A percentile compares a stretch with the other conserved stretches of the same genome.
Evolutionary conservation across 2,888 invertebrate genomes (phyloP).

Genomic region (Phortica okadai): DNA sequence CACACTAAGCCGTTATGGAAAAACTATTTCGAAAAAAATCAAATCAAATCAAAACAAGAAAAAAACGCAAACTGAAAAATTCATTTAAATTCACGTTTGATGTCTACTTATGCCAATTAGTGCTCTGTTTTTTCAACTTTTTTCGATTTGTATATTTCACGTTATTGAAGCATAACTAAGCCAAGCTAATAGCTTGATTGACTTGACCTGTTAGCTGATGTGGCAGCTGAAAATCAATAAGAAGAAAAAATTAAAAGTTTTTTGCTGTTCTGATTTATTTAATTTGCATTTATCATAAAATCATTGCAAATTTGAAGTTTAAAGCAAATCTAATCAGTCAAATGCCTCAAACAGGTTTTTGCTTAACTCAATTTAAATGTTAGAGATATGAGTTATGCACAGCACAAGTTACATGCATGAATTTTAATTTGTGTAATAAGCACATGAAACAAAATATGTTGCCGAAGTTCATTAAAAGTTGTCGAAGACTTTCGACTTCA

Average conservation of each 20-base stretch:
- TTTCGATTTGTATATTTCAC: not conserved
- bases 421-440: too few species aligned
- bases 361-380: too few species aligned
- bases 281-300: too few species aligned
- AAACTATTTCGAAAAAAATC: not conserved
- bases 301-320: too few species aligned
- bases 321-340: too few species aligned
- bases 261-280: too few species aligned
- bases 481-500: too few species aligned
- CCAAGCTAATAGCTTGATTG: constrained; percentile 18
- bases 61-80: not conserved
- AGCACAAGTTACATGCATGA: too few species aligned
- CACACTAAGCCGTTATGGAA: not conserved
- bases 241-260: not conserved
- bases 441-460: too few species aligned
- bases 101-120: constrained; percentile 4
- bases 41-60: not conserved
- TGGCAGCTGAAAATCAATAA: not conserved
- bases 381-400: too few species aligned
- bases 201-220: constrained; percentile 23
- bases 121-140: not conserved
- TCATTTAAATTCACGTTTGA: constrained; percentile 11
- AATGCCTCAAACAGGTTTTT: too few species aligned
- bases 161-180: constrained; percentile 8
- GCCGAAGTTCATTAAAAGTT: too few species aligned